These are phyloP conservation scores for Macquaria australasica DNA, from an alignment of 2,113 vertebrate species.

Conservation along the genomic window DNA sequence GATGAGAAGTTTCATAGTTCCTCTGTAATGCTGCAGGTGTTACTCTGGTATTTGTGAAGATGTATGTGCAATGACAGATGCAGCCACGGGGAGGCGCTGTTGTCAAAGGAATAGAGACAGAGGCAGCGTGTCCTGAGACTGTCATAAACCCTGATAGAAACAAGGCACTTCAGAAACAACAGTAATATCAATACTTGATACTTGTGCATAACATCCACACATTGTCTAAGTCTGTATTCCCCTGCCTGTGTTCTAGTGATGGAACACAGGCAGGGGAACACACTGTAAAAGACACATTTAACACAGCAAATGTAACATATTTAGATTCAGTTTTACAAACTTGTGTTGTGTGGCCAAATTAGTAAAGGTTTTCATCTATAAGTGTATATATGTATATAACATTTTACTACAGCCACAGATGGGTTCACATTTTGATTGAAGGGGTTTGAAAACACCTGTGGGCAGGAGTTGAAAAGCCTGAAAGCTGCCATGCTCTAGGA, in stretches of 20 bases:
- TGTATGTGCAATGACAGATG: not conserved
- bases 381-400: no score
- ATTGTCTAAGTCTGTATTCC: not conserved
- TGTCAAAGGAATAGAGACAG: conserved; percentile 3
- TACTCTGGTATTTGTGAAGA: not conserved
- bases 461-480: no score
- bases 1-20: not conserved
- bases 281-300: not conserved
- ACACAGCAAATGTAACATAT: not conserved
- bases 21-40: not conserved
- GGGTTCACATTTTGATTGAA: no score
- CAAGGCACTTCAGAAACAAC: not conserved
- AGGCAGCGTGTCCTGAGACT: not conserved
- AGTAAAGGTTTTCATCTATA: no score
- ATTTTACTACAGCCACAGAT: no score
- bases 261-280: not conserved
- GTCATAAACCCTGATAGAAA: not conserved
- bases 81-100: conserved; percentile 23
- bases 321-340: not conserved
- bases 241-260: no score
- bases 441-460: no score
- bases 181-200: not conserved
- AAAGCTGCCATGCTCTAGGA: no score
- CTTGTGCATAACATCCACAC: not conserved
- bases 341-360: no score